Conservation (phyloP, 2,797 vertebrate species). For the Acomys russatus region DNA sequence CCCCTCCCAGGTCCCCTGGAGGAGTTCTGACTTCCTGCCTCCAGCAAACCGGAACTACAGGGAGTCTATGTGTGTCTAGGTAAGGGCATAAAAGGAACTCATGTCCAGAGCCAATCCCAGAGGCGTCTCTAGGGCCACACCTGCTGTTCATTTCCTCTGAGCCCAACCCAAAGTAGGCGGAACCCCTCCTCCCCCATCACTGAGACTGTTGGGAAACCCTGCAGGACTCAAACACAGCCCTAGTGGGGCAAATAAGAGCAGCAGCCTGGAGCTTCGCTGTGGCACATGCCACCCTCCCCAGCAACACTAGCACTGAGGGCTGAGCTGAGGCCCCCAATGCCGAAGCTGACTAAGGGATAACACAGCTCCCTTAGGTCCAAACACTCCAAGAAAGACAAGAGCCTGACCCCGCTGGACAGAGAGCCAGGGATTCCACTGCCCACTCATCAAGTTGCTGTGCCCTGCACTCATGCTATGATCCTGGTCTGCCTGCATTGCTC, state of each 20-base stretch:
- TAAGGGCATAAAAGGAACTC: conserved; percentile 72
- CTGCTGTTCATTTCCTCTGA: conserved; percentile 55
- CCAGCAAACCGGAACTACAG: conserved; percentile 68
- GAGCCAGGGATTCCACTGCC: background rate
- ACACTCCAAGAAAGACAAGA: background rate
- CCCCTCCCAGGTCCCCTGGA: conserved; percentile 19
- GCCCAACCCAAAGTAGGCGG: background rate
- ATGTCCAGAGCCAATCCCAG: conserved; percentile 65
- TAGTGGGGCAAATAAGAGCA: background rate
- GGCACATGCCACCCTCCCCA: background rate
- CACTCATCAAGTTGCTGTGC: background rate
- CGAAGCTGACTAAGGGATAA: background rate
- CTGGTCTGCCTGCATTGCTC: background rate
- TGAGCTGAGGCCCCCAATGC: background rate
- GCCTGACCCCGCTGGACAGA: background rate
- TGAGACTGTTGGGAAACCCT: background rate
- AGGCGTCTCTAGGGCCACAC: conserved; percentile 42
- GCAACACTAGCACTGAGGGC: background rate
- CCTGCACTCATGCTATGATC: background rate
- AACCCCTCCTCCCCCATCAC: background rate
- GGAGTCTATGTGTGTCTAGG: conserved; percentile 56
- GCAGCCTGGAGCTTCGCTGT: background rate
- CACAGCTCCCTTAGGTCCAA: background rate
- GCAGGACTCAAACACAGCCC: background rate
- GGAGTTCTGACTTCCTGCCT: conserved; percentile 72